Conservation (phyloP, 2,888 invertebrate species). For the Conomelus anceps region DNA sequence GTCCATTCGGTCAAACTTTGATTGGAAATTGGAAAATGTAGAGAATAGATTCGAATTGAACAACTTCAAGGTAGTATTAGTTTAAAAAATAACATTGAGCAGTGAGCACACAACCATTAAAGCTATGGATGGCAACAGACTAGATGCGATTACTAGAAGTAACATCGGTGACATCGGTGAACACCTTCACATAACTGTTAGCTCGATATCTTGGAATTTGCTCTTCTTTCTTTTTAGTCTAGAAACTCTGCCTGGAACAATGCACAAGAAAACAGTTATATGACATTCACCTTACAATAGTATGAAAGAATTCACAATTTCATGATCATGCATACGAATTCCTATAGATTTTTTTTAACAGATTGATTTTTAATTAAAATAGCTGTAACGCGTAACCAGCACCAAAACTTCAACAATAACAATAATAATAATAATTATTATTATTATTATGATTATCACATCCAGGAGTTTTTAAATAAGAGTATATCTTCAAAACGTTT, state of each 20-base stretch:
- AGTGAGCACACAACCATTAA: neutral
- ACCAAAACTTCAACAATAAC: too few relatives aligned
- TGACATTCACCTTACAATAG: neutral
- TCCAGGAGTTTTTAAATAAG: too few relatives aligned
- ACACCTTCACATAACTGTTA: neutral
- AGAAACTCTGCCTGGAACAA: conserved; percentile 11
- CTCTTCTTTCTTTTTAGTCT: neutral
- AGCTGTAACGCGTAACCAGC: too few relatives aligned
- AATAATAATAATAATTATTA: too few relatives aligned
- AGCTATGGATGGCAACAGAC: neutral
- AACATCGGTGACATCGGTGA: neutral
- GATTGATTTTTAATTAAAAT: too few relatives aligned
- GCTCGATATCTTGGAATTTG: neutral
- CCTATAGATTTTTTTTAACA: too few relatives aligned
- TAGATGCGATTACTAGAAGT: neutral
- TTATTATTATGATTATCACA: too few relatives aligned
- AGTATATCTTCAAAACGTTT: too few relatives aligned
- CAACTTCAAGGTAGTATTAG: neutral
- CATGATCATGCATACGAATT: too few relatives aligned
- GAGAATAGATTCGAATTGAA: neutral
- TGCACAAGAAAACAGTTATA: neutral
- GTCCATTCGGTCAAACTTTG: too few relatives aligned
- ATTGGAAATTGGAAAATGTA: too few relatives aligned
- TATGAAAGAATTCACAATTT: too few relatives aligned
- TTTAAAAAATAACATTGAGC: neutral